Evolutionary conservation across 2,797 vertebrate genomes (phyloP).

Genomic region (Tolypeutes matacus): DNA sequence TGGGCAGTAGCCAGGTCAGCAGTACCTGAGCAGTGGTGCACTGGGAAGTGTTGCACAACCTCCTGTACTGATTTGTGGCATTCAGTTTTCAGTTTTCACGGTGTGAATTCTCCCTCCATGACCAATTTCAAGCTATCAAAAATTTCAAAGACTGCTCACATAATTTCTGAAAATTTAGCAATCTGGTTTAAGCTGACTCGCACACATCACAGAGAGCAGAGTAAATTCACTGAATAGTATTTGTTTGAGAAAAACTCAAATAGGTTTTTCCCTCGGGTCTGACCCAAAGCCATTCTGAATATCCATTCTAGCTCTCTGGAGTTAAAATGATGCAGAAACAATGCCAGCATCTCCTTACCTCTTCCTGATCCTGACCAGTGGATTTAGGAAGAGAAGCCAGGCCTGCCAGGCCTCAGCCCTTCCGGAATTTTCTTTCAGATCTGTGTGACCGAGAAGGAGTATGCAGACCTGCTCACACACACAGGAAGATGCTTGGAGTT

Average conservation of each 20-base stretch:
- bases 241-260: neutral
- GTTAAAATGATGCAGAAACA: neutral
- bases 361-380: neutral
- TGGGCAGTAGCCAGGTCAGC: fast-evolving
- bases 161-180: neutral
- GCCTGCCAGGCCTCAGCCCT: neutral
- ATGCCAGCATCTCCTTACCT: neutral
- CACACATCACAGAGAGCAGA: neutral
- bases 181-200: fast-evolving
- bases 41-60: neutral
- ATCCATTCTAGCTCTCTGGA: neutral
- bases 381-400: neutral
- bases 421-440: neutral
- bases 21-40: fast-evolving
- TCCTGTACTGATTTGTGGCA: neutral
- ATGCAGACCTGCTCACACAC: neutral
- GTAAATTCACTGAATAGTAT: neutral
- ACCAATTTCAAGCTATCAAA: neutral
- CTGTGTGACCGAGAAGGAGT: neutral
- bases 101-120: neutral
- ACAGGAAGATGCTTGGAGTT: neutral
- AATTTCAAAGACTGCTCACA: neutral
- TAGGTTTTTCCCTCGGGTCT: neutral
- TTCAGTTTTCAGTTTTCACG: neutral
- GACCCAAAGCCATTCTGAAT: neutral